Base-by-base conservation (phyloP, 2,888 invertebrate genomes). In the Linnaemya tessellans region DNA sequence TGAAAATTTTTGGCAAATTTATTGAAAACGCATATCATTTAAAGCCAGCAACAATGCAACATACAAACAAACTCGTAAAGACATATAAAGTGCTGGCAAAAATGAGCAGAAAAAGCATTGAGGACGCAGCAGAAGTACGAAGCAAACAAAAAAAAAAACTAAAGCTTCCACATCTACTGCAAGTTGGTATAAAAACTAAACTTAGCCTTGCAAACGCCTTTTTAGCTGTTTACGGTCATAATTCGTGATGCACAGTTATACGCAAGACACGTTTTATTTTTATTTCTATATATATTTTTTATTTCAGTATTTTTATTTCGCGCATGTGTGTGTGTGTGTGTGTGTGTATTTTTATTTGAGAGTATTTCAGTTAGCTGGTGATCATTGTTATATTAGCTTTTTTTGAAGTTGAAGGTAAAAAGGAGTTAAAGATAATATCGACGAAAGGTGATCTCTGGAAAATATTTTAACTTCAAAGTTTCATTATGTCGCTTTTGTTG, bases 231-330 rank as follows among this genome's bases (percentile, higher is more conserved):
- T 84, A 75, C 80, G 86, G 79, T 84, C 86, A 86, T 86, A 86
- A 84, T 84, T 86, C 86, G 86, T 86, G 86, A 84, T 86, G 84
- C 86, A 86, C 86, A 84, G 84, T 86, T 84, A 86, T 86, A 86
- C 84, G 86, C 82, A 85, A 85, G 85, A 85, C 82, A 85, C 75
- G 85, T 85, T 85, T 79, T 49, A 60, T 60, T 18, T 41, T 62
- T 41, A 30, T 30, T 30, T 30, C 30, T 5, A 30, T 30, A 30
- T 30, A 30, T 30, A 60, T 60, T 18, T 41, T 62, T 41, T 60
- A 15, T 62, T 58, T 71, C 1, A 3, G 13, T 60, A 11, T 46
- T 56, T 41, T 62, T 78, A 49, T 60, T 65, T 64, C n/a, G 49
- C n/a, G 49, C n/a, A 9, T 64, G 13, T 43, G 10, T 30, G 11